Percentiles rank a stretch among this genome's conserved stretches.
phyloP scores from a whole-genome alignment of 2,113 vertebrate genomes.

The Malurus alboscapulatus region DNA sequence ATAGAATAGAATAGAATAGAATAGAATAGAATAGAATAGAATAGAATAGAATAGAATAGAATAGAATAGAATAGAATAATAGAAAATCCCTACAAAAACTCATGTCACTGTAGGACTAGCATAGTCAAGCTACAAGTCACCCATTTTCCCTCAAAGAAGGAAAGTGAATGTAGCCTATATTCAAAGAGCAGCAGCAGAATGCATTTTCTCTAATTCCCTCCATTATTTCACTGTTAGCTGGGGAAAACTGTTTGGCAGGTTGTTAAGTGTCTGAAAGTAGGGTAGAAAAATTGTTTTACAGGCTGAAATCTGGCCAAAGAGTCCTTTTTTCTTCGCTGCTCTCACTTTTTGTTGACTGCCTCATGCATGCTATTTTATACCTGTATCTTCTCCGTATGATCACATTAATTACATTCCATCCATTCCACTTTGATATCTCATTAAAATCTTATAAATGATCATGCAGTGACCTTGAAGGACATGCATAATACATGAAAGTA shows the following conservation, averaged over 20 bases:
- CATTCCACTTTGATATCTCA: slow-evolving; percentile 85
- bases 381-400: slow-evolving; percentile 73
- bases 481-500: slow-evolving; percentile 89
- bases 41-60: neutral
- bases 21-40: neutral
- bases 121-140: neutral
- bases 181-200: neutral
- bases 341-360: slow-evolving; percentile 53
- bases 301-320: neutral
- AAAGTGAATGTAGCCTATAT: neutral
- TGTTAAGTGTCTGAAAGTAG: neutral
- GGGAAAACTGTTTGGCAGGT: neutral
- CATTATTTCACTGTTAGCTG: slow-evolving; percentile 17
- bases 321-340: neutral
- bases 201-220: slow-evolving; percentile 19
- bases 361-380: slow-evolving; percentile 65
- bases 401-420: slow-evolving; percentile 82
- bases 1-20: neutral
- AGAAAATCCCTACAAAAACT: neutral
- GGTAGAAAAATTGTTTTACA: neutral
- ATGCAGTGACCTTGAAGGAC: slow-evolving; percentile 83
- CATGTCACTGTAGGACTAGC: neutral
- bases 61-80: neutral
- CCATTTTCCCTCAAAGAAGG: neutral
- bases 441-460: slow-evolving; percentile 89